A percentile compares a stretch with the other conserved stretches of the same genome.
phyloP scores from a whole-genome alignment of 2,888 invertebrate genomes.

The Acronicta alni region DNA sequence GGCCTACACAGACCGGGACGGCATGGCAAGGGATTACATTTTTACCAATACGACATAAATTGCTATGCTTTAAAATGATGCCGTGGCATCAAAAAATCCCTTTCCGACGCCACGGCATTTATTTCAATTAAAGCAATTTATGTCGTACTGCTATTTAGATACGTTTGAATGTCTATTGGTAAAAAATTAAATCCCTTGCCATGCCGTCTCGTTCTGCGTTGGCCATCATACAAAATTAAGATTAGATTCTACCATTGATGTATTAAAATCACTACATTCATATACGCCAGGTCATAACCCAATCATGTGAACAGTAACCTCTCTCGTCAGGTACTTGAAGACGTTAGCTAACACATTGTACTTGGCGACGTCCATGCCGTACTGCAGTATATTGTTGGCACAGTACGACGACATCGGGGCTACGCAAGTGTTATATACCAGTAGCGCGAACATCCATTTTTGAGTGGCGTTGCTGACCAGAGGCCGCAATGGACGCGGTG shows the following conservation, averaged over 20 bases:
- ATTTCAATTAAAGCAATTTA: no score
- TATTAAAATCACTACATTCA: background rate
- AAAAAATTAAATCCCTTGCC: no score
- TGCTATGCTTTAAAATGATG: no score
- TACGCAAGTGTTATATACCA: conserved; percentile 81
- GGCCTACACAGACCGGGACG: no score
- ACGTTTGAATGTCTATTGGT: no score
- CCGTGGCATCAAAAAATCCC: no score
- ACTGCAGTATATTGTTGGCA: conserved; percentile 78
- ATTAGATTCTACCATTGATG: background rate
- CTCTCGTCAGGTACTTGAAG: conserved; percentile 75
- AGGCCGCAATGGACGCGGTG: conserved; percentile 50
- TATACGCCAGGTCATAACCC: conserved; percentile 38
- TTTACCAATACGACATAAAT: no score
- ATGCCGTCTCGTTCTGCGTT: no score
- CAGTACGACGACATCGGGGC: conserved; percentile 83
- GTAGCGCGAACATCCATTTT: conserved; percentile 82
- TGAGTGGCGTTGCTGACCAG: conserved; percentile 64
- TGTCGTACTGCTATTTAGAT: no score
- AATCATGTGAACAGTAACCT: conserved; percentile 70
- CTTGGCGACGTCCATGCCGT: conserved; percentile 82
- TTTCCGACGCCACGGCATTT: no score
- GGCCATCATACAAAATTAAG: background rate
- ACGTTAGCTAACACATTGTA: conserved; percentile 77
- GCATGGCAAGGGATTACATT: no score